Conservation (phyloP, 1,140 invertebrate genomes). For the Drosophila seguyi region DNA sequence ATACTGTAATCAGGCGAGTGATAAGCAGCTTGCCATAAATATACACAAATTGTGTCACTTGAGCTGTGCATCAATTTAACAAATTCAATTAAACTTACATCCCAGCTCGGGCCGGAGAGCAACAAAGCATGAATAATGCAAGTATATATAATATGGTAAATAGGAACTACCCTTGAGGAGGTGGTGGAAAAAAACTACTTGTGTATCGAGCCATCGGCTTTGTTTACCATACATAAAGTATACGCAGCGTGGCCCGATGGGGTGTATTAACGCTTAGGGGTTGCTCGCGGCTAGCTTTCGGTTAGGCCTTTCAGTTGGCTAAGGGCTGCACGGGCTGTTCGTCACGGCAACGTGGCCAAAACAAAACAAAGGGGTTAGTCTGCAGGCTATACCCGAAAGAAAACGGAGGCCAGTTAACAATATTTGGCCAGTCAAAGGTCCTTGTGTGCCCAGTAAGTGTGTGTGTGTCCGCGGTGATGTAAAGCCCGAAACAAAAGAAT, state of each 20-base stretch:
- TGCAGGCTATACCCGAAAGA: not conserved
- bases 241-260: constrained; percentile 56
- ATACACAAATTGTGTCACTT: constrained; percentile 32
- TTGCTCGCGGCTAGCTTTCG: constrained; percentile 34
- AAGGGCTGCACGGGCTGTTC: constrained; percentile 48
- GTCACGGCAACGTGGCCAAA: constrained; percentile 56
- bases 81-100: constrained; percentile 54
- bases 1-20: constrained; percentile 23
- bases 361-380: constrained; percentile 36
- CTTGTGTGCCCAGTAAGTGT: constrained; percentile 6
- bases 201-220: constrained; percentile 65
- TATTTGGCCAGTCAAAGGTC: constrained; percentile 61
- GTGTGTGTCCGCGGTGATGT: constrained; percentile 25
- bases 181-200: constrained; percentile 21
- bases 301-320: constrained; percentile 50
- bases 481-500: constrained; percentile 21
- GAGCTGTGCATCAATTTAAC: constrained; percentile 52
- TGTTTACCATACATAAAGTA: constrained; percentile 61
- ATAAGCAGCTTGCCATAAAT: constrained; percentile 15
- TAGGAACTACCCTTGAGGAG: constrained; percentile 31
- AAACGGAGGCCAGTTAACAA: constrained; percentile 33
- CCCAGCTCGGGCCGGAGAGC: constrained; percentile 21
- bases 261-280: constrained; percentile 64
- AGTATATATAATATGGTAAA: not conserved
- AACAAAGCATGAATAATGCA: constrained; percentile 46